A percentile compares a stretch with the other conserved stretches of the same genome.
Evolutionary conservation across 2,113 vertebrate genomes (phyloP).

Genomic region (Malurus elegans): DNA sequence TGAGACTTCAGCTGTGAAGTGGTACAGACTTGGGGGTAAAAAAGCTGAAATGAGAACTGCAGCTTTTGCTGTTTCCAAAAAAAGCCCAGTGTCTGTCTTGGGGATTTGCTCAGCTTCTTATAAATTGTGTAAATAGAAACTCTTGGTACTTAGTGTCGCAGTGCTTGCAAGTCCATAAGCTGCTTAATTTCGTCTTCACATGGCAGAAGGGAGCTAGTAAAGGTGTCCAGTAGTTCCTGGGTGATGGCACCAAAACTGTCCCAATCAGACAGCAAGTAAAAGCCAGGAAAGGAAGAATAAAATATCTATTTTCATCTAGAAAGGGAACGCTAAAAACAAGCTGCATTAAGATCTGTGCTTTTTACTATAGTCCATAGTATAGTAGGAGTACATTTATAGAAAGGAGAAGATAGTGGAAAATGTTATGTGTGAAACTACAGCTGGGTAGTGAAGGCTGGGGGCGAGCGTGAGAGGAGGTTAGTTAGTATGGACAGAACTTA

Average conservation of each 20-base stretch:
- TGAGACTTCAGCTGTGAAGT: neutral
- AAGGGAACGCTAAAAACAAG: neutral
- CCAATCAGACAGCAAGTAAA: neutral
- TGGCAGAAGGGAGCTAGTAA: neutral
- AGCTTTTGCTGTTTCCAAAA: neutral
- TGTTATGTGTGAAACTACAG: neutral
- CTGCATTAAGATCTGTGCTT: neutral
- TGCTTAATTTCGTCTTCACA: neutral
- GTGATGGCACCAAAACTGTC: neutral
- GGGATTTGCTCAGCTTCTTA: neutral
- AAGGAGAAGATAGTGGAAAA: neutral
- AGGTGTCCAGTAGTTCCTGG: neutral
- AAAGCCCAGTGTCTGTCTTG: neutral
- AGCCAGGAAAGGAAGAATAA: neutral
- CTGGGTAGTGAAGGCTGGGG: neutral
- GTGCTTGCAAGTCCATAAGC: neutral
- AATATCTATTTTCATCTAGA: neutral
- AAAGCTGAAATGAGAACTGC: neutral
- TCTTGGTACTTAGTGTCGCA: rapidly evolving
- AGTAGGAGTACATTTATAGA: neutral
- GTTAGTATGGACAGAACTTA: neutral
- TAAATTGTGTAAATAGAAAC: neutral
- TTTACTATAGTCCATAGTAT: neutral
- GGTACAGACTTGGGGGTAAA: neutral
- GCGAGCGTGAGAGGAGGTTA: neutral